A percentile compares a stretch with the other conserved stretches of the same genome.
phyloP scores from a whole-genome alignment of 2,113 vertebrate species.

The Megaceryle torquata region DNA sequence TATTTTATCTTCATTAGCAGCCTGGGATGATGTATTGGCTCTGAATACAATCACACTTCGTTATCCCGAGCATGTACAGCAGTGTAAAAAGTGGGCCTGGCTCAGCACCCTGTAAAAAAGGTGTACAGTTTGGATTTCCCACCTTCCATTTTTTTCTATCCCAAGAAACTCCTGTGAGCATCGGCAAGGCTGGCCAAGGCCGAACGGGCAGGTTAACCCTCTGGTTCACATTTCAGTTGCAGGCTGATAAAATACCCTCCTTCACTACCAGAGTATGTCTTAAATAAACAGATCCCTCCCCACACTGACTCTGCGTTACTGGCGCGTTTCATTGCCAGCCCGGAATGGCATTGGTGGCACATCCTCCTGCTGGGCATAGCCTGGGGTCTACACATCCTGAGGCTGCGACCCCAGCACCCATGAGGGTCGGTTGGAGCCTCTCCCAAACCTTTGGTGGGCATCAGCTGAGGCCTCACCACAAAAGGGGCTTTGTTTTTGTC shows the following conservation, averaged over 20 bases:
- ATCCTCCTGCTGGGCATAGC: neutral
- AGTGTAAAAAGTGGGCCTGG: neutral
- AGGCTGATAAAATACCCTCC: neutral
- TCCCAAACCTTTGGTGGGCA: neutral
- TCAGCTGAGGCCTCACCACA: neutral
- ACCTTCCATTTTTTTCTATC: neutral
- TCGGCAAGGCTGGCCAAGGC: constrained; percentile 29
- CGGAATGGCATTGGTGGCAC: rapidly evolving
- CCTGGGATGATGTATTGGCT: constrained; percentile 26
- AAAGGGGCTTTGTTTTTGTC: neutral
- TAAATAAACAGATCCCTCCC: constrained; percentile 56
- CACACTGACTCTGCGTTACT: neutral
- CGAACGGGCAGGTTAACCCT: neutral
- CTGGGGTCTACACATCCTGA: rapidly evolving
- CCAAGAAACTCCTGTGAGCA: neutral
- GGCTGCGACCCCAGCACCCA: neutral
- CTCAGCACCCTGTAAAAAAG: neutral
- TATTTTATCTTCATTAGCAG: neutral
- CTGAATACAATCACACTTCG: constrained; percentile 1
- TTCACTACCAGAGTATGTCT: constrained; percentile 26
- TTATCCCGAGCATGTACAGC: constrained; percentile 11
- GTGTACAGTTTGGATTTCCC: constrained; percentile 3
- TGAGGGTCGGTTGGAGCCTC: neutral
- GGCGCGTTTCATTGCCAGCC: neutral
- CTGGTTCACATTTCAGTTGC: constrained; percentile 16